Conservation (phyloP, 2,888 invertebrate species). For the Thelaira solivaga region DNA sequence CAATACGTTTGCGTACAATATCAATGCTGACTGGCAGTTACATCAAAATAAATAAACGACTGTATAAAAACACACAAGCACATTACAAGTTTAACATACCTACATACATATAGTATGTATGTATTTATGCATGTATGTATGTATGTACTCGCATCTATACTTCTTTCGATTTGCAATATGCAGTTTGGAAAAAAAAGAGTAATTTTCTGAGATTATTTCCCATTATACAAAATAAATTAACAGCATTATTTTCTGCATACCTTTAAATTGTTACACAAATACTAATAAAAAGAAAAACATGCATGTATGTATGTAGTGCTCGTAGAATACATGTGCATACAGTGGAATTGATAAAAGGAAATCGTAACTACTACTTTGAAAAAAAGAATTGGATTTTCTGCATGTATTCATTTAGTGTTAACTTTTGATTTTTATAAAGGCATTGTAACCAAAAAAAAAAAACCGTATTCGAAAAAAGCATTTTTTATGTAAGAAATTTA, state of each 20-base stretch:
- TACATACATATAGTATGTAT: no score
- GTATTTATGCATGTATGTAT: no score
- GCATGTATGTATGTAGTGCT: not conserved
- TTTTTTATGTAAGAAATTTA: no score
- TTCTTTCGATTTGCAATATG: slow-evolving; percentile 53
- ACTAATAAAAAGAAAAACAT: slow-evolving; percentile 2
- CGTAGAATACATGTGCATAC: not conserved
- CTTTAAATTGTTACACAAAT: not conserved
- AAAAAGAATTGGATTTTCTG: not conserved
- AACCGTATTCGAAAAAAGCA: no score
- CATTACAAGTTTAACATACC: not conserved
- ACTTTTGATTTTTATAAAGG: no score
- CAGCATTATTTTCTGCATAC: slow-evolving; percentile 30
- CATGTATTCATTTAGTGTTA: no score
- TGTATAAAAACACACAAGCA: not conserved
- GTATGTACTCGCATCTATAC: no score
- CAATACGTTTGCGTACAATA: not conserved
- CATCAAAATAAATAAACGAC: not conserved
- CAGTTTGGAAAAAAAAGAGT: slow-evolving; percentile 37
- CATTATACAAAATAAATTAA: slow-evolving; percentile 56
- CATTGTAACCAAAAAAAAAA: no score
- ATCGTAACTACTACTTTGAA: not conserved
- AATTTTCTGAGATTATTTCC: slow-evolving; percentile 61
- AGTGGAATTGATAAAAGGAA: not conserved
- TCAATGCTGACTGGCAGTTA: not conserved